Percentiles rank a stretch among this genome's conserved stretches.
Conservation (phyloP, 2,888 invertebrate species). For the Lasius platythorax region DNA sequence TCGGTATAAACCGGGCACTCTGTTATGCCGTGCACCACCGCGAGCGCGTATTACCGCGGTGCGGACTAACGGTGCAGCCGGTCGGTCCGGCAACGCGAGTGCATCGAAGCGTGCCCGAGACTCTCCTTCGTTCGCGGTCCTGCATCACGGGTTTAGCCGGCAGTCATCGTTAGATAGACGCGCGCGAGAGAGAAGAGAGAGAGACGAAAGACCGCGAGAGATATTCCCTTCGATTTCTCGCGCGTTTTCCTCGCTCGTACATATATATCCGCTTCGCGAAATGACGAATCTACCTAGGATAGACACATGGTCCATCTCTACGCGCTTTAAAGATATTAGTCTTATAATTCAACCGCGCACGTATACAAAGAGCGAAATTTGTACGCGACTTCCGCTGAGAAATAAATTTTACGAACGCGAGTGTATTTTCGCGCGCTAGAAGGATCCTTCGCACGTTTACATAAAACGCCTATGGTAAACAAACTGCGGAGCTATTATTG, state of each 20-base stretch:
- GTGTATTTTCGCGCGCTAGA: background rate
- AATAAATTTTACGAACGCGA: background rate
- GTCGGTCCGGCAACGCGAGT: slow-evolving; percentile 59
- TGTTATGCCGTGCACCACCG: slow-evolving; percentile 38
- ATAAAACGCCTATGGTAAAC: background rate
- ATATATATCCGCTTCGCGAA: background rate
- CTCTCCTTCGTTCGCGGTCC: slow-evolving; percentile 62
- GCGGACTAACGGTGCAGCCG: slow-evolving; percentile 68
- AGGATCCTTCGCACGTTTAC: background rate
- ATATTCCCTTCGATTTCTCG: slow-evolving; percentile 37
- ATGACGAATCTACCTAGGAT: background rate
- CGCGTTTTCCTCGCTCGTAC: slow-evolving; percentile 13
- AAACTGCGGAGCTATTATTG: background rate
- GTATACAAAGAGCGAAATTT: background rate
- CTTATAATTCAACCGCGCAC: background rate
- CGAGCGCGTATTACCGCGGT: slow-evolving; percentile 57
- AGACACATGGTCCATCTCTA: background rate
- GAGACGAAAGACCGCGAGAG: slow-evolving; percentile 21
- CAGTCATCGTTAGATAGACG: slow-evolving; percentile 31
- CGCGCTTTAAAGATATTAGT: background rate
- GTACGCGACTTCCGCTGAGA: background rate
- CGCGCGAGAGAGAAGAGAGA: background rate
- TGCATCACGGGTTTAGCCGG: slow-evolving; percentile 47
- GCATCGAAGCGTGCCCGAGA: slow-evolving; percentile 69
- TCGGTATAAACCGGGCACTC: slow-evolving; percentile 39